Percentiles rank a stretch among this genome's conserved stretches.
Conservation (phyloP, 2,113 vertebrate genomes). For the Saccopteryx leptura region DNA sequence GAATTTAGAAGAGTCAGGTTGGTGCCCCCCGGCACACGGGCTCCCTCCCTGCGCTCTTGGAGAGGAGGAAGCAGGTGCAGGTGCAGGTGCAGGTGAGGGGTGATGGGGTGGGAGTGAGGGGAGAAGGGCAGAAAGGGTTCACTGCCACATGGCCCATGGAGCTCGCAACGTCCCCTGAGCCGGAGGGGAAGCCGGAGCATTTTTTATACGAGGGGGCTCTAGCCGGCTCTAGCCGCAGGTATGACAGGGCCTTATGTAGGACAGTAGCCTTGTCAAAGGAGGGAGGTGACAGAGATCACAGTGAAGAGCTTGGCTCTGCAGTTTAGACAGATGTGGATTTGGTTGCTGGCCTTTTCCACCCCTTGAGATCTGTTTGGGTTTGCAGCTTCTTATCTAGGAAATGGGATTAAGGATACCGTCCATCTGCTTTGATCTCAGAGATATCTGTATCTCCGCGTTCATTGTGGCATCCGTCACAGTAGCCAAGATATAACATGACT, state of each 20-base stretch:
- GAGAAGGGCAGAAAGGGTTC: neutral
- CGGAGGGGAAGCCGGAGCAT: neutral
- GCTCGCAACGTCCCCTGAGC: neutral
- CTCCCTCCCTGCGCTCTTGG: neutral
- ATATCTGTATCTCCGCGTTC: fast-evolving
- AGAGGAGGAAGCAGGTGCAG: fast-evolving
- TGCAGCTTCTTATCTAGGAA: neutral
- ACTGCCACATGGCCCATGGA: fast-evolving
- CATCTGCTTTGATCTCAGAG: neutral
- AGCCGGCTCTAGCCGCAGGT: fast-evolving
- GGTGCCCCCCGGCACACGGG: neutral
- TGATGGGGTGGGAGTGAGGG: too few species aligned
- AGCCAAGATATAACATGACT: neutral
- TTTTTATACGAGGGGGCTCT: fast-evolving
- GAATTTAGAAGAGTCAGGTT: neutral
- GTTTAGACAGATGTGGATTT: neutral
- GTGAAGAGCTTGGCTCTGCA: fast-evolving
- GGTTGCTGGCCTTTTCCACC: neutral
- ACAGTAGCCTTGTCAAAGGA: neutral
- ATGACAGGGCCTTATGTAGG: fast-evolving
- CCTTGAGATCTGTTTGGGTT: neutral
- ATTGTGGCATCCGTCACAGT: neutral
- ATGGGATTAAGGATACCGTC: neutral
- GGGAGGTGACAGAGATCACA: neutral
- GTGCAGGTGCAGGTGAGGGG: fast-evolving